These are phyloP conservation scores for Balanococcus diminutus DNA, from an alignment of 2,888 invertebrate genomes.

Conservation along the genomic window DNA sequence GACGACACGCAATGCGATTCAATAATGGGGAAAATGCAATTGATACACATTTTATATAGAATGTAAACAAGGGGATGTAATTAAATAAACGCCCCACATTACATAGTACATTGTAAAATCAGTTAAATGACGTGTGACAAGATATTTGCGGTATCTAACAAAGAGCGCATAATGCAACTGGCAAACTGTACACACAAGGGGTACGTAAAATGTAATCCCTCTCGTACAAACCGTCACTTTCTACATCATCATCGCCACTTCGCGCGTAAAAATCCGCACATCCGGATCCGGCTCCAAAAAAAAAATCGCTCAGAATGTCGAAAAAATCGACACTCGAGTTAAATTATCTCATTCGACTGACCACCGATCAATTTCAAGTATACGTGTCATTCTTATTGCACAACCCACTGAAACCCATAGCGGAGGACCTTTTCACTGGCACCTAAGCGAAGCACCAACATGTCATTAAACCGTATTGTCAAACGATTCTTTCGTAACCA, in stretches of 20 bases:
- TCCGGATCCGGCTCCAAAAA: background rate
- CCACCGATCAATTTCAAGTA: constrained; percentile 2
- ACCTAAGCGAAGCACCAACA: constrained; percentile 44
- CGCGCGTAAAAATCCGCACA: background rate
- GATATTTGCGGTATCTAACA: constrained; percentile 49
- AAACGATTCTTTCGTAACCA: constrained; percentile 52
- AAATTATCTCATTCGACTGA: background rate
- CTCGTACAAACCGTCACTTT: background rate
- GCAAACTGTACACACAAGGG: constrained; percentile 19
- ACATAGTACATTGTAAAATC: constrained; percentile 49
- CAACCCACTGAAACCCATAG: constrained; percentile 33
- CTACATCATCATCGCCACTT: background rate
- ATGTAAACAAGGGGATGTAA: constrained; percentile 53
- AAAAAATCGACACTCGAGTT: background rate
- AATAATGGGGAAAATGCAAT: constrained; percentile 44
- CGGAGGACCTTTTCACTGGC: constrained; percentile 34
- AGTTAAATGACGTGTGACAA: constrained; percentile 53
- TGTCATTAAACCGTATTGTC: constrained; percentile 53
- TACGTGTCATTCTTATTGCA: background rate
- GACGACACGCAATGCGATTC: background rate
- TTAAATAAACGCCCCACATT: constrained; percentile 51
- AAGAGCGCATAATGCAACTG: constrained; percentile 47
- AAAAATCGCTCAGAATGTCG: background rate
- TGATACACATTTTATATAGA: constrained; percentile 50
- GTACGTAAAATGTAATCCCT: constrained; percentile 25